phyloP scores from a whole-genome alignment of 2,797 vertebrate genomes.

The Antrozous pallidus region DNA sequence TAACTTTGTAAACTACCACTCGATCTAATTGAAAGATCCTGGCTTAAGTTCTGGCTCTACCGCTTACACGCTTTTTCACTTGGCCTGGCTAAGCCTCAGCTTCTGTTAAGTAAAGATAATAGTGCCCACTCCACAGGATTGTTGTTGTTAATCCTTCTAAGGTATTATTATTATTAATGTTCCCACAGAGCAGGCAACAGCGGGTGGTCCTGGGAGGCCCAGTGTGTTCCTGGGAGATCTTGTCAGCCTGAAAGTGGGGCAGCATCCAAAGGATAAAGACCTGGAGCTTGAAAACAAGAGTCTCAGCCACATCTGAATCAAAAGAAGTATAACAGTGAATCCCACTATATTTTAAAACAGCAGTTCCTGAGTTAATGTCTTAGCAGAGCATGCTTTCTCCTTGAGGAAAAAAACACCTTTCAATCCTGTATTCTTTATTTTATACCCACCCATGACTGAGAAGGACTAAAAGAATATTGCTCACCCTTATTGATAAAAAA shows the following conservation, averaged over 20 bases:
- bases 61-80: not conserved
- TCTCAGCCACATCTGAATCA: not conserved
- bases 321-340: not conserved
- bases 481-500: constrained; percentile 7
- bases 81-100: not conserved
- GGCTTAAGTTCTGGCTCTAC: not conserved
- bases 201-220: constrained; percentile 49
- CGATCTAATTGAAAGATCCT: not conserved
- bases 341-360: not conserved
- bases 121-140: not conserved
- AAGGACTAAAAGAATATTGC: not conserved
- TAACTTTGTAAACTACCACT: not conserved
- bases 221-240: constrained; percentile 59
- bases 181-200: constrained; percentile 38
- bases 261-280: not conserved
- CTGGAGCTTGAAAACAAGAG: not conserved
- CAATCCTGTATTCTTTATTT: not conserved
- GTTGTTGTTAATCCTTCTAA: constrained; percentile 48
- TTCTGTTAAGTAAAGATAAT: constrained; percentile 55
- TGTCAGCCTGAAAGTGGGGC: constrained; percentile 24
- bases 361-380: not conserved
- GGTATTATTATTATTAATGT: constrained; percentile 67
- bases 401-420: not conserved
- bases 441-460: not conserved
- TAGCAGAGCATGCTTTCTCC: not conserved